A percentile compares a stretch with the other conserved stretches of the same genome.
phyloP scores from a whole-genome alignment of 2,113 vertebrate genomes.

The Amazona guildingii region DNA sequence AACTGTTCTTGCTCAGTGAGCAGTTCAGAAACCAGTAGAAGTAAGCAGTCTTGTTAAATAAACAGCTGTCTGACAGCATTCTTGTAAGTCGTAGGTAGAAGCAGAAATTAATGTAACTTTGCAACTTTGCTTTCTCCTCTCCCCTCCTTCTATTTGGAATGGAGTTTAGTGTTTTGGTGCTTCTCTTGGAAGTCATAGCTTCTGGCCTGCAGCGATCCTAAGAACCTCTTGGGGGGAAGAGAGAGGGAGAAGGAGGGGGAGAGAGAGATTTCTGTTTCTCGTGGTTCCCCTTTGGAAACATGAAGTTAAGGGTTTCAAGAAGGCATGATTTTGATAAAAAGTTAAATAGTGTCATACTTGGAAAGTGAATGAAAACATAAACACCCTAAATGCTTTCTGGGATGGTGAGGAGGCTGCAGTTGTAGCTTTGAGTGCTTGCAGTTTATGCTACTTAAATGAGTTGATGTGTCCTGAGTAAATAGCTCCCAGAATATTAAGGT shows the following conservation, averaged over 20 bases:
- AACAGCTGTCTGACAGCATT: background rate
- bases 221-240: background rate
- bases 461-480: background rate
- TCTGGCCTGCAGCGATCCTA: background rate
- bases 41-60: background rate
- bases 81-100: background rate
- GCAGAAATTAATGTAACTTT: background rate
- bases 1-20: background rate
- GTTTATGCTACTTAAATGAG: background rate
- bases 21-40: background rate
- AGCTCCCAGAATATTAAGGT: background rate
- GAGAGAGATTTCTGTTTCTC: background rate
- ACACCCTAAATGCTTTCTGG: background rate
- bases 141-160: background rate
- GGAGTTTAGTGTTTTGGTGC: background rate
- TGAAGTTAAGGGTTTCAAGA: background rate
- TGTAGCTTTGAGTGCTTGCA: background rate
- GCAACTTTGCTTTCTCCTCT: background rate
- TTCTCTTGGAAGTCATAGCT: background rate
- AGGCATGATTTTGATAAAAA: background rate
- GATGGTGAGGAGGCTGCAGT: background rate
- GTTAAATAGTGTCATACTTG: background rate
- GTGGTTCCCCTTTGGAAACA: background rate
- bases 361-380: background rate
- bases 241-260: background rate